Base-by-base conservation (phyloP, 1,140 invertebrate genomes). In the Colletes gigas region DNA sequence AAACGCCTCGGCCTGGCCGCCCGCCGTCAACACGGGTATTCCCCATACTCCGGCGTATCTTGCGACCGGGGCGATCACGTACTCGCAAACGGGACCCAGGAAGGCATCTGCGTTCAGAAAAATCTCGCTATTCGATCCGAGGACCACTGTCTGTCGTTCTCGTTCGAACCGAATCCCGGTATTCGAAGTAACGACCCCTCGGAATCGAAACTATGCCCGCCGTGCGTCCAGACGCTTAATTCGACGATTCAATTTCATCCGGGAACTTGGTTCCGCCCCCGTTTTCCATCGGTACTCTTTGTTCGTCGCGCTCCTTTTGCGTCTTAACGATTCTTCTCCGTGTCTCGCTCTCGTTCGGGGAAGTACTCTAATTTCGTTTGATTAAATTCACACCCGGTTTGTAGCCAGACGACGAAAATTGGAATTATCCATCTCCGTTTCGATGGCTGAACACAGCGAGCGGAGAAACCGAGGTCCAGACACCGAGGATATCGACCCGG, bases 1-100 rank as follows among this genome's bases (percentile, higher is more conserved):
- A 91, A 98, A 98, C 60, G 96, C 96, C 77, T 97, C 96, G 0
- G 97, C 97, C 88, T 97, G 96, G 0, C 96, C 98, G 0, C 97
- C 97, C 0, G 97, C 95, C 3, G 97, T 98, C 8, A 99, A 91
- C 1, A 99, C 95, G 0, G 98, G 98, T 21, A 98, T 96, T 2
- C 96, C 94, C 98, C 98, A 99, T n/a, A 95, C 95, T 7, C 96
- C 96, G 1, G 97, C 95, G 89, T 98, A 98, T 15, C 98, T 94
- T 0, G 97, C 96, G 1, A 99, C 97, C 1, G 98, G 98, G 0
- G 98, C 97, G 70, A 99, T 95, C 5, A 97, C 97, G 92, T 98
- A 99, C 86, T 98, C 97, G 92, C 98, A 99, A 2, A 98, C 96
- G 1, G 98, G 97, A 0, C 98, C 98, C 86, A 99, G 94, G 89